Evolutionary conservation across 2,113 vertebrate species (phyloP).

Genomic region (Neoarius graeffei): DNA sequence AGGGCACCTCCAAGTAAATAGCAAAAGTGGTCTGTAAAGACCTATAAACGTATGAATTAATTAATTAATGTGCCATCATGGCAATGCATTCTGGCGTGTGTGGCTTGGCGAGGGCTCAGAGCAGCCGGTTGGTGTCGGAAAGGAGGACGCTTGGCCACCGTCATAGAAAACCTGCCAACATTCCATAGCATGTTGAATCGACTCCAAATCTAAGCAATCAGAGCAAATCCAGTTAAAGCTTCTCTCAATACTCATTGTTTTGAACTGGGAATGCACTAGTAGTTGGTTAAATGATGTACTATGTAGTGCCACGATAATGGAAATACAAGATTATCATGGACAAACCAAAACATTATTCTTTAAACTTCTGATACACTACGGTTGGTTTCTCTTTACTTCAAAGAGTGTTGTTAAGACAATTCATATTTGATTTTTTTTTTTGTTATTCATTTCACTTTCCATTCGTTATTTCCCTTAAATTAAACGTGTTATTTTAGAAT

Average conservation of each 20-base stretch:
- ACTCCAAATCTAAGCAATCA: conserved; percentile 43
- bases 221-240: conserved; percentile 36
- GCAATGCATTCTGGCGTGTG: conserved; percentile 27
- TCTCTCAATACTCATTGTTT: not conserved
- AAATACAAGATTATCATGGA: not conserved
- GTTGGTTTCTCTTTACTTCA: not conserved
- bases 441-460: not conserved
- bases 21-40: not conserved
- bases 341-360: not conserved
- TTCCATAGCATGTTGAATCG: conserved; percentile 62
- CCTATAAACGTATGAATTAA: conserved; percentile 8
- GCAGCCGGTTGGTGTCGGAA: conserved; percentile 57
- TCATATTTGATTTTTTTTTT: not conserved
- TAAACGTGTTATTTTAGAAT: not conserved
- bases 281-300: not conserved
- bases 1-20: not conserved
- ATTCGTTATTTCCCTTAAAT: not conserved
- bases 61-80: conserved; percentile 44
- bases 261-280: not conserved
- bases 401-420: not conserved
- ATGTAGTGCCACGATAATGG: not conserved
- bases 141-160: conserved; percentile 59
- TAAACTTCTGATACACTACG: not conserved
- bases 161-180: conserved; percentile 63
- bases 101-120: not conserved